Base-by-base conservation (phyloP, 1,140 invertebrate genomes). In the Hetaerina americana region DNA sequence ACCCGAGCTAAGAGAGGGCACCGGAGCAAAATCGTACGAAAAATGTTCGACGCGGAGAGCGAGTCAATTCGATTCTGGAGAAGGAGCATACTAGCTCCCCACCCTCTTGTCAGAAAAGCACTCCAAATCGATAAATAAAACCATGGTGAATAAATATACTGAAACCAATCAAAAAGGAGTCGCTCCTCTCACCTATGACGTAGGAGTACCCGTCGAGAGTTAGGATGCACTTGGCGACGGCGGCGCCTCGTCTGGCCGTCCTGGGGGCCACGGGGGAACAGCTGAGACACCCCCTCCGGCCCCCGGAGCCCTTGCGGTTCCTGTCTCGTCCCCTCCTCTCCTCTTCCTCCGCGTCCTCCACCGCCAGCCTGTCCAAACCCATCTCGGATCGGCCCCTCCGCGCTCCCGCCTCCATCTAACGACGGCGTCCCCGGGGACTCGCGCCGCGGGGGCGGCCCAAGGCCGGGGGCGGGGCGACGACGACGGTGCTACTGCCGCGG, bases 121-220 rank as follows among this genome's bases (percentile, higher is more conserved):
- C n/a, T n/a, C n/a, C n/a, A n/a, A n/a, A n/a, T n/a, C n/a, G n/a
- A n/a, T n/a, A n/a, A n/a, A n/a, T n/a, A n/a, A n/a, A n/a, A n/a
- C n/a, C n/a, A n/a, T n/a, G n/a, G n/a, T n/a, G n/a, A n/a, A n/a
- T n/a, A n/a, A n/a, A n/a, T n/a, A n/a, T n/a, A n/a, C n/a, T n/a
- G n/a, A 57, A 57, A 12, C 22, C 49, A 57, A 57, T 57, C 12
- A 57, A 57, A 22, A 57, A 57, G 22, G 12, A 40, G 66, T 24
- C 40, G 24, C n/a, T 6, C 26, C 27, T 74, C 88, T 89, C 82
- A 92, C 90, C 90, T 83, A 92, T 92, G 76, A 92, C 89, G 79
- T 92, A 92, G 72, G 87, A 90, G 81, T 91, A 91, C 76, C 90
- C 90, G 78, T 91, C 90, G 69, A 92, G 83, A 26, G 88, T 92